Conservation (phyloP, 1,140 invertebrate genomes). For the Drosophila tsacasi region DNA sequence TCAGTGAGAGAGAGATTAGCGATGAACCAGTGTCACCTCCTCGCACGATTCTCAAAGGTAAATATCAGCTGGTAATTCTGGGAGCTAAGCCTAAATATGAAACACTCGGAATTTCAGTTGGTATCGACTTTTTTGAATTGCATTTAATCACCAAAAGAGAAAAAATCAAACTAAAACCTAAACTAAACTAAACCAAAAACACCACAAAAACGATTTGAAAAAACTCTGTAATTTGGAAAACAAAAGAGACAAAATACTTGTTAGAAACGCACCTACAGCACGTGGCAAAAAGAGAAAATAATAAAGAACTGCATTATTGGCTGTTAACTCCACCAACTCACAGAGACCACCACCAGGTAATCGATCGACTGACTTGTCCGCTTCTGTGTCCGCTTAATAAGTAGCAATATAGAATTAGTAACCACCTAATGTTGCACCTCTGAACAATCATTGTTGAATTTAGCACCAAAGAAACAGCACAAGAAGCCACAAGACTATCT, state of each 20-base stretch:
- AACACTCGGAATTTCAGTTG: constrained; percentile 92
- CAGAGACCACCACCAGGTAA: constrained; percentile 46
- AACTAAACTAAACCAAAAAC: background rate
- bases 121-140: constrained; percentile 88
- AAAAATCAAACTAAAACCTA: constrained; percentile 10
- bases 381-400: constrained; percentile 17
- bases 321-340: constrained; percentile 43
- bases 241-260: constrained; percentile 1
- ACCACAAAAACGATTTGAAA: constrained; percentile 10
- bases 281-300: constrained; percentile 41
- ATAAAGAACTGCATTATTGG: constrained; percentile 57
- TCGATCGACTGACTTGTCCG: constrained; percentile 36
- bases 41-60: constrained; percentile 87
- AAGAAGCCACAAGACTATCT: background rate
- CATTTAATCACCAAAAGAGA: constrained; percentile 71
- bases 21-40: constrained; percentile 38
- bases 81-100: constrained; percentile 86
- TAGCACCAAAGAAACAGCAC: background rate
- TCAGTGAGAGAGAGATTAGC: constrained; percentile 4
- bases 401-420: background rate
- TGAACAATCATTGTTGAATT: background rate
- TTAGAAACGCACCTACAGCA: constrained; percentile 60
- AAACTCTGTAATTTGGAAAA: constrained; percentile 9
- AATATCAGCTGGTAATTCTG: constrained; percentile 99
- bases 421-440: constrained; percentile 17